These are phyloP conservation scores for Elephas maximus DNA, from an alignment of 2,113 vertebrate species.

Conservation along the genomic window DNA sequence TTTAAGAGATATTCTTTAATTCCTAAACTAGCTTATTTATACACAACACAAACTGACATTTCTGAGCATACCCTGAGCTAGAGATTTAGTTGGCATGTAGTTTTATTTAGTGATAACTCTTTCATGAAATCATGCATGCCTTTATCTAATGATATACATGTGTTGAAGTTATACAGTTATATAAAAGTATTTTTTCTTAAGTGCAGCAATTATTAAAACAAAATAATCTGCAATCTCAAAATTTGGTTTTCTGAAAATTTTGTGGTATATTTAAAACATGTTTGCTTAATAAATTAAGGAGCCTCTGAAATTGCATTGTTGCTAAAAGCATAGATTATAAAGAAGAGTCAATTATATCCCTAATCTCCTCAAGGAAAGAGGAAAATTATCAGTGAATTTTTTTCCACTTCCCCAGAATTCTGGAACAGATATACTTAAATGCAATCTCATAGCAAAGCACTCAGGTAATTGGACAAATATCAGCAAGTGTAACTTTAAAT, in stretches of 20 bases:
- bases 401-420: neutral
- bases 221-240: neutral
- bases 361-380: neutral
- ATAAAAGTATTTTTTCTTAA: neutral
- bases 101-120: neutral
- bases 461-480: neutral
- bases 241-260: neutral
- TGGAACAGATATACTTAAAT: neutral
- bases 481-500: neutral
- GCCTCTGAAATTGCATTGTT: neutral
- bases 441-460: neutral
- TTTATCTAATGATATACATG: neutral
- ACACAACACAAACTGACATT: neutral
- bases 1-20: neutral
- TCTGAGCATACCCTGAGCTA: neutral
- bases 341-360: neutral
- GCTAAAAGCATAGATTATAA: neutral
- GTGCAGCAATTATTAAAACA: neutral
- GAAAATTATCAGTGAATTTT: neutral
- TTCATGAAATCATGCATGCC: neutral
- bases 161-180: neutral
- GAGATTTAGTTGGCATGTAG: neutral
- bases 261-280: neutral
- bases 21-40: neutral
- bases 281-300: neutral